Percentiles rank a stretch among this genome's conserved stretches.
Conservation (phyloP, 2,888 invertebrate genomes). For the Zaprionus lineosus region DNA sequence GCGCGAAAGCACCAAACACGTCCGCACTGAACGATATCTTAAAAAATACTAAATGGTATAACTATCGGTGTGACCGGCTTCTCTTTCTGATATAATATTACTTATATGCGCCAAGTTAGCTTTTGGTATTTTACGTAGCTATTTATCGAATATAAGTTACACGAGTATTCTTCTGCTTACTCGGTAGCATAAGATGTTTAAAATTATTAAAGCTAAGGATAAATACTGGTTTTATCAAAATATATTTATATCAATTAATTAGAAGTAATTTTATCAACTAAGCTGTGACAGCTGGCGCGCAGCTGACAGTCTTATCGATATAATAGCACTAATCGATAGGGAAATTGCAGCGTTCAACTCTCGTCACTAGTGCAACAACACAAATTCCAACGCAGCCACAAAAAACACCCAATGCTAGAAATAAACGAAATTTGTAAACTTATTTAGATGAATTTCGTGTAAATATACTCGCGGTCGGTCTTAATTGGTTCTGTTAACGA, state of each 20-base stretch:
- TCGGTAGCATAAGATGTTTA: too few relatives aligned
- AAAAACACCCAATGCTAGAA: conserved; percentile 19
- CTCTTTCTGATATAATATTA: background rate
- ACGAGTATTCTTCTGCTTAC: too few relatives aligned
- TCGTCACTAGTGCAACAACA: conserved; percentile 58
- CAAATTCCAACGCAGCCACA: conserved; percentile 53
- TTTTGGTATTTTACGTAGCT: too few relatives aligned
- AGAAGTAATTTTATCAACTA: background rate
- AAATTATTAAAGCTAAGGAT: too few relatives aligned
- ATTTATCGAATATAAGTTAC: too few relatives aligned
- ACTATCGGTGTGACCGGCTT: conserved; percentile 11
- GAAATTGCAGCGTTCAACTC: conserved; percentile 12
- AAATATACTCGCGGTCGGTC: conserved; percentile 28
- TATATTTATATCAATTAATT: background rate
- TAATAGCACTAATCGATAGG: background rate
- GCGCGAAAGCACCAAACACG: conserved; percentile 15
- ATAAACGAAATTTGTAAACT: conserved; percentile 23
- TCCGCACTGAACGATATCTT: conserved; percentile 36
- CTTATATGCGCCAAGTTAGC: background rate
- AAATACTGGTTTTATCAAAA: too few relatives aligned
- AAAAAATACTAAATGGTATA: conserved; percentile 38
- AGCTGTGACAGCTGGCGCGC: background rate
- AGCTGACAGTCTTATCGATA: conserved; percentile 17
- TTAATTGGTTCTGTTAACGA: conserved; percentile 15
- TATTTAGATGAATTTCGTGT: background rate